Base-by-base conservation (phyloP, 2,888 invertebrate species). In the Adela reaumurella region DNA sequence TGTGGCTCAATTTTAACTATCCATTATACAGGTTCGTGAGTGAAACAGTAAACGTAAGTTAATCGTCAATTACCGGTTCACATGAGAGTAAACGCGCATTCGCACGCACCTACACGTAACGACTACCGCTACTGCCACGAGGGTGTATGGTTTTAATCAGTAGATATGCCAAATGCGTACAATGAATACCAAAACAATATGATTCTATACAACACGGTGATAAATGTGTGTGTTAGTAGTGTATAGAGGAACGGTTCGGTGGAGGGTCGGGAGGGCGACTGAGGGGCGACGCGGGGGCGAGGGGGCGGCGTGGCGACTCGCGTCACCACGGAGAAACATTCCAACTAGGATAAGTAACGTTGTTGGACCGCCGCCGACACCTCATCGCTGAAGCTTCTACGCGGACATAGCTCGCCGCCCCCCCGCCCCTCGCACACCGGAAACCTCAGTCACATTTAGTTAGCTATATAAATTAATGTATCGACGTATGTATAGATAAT, bases 401-500 rank as follows among this genome's bases (percentile, higher is more conserved):
- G n/a, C n/a, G n/a, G n/a, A n/a, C n/a, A n/a, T n/a, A n/a, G n/a
- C n/a, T n/a, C n/a, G n/a, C 24, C 24, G 24, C 24, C 24, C 24
- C 24, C 24, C 24, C 24, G 24, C 5, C 24, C 24, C 24, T 24
- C 24, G 5, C 24, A 8, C 24, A 24, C 24, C 24, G 24, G n/a
- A n/a, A n/a, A n/a, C 24, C 24, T 24, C 24, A 6, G 24, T 24
- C 57, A 68, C 62, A 67, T 67, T 59, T 73, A 71, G 73, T 65
- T 72, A 73, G 72, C 65, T 67, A 62, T 67, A 65, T 70, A 67
- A 65, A 29, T 65, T 66, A 64, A 65, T 65, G 62, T 65, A 58
- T 63, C 62, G 50, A 62, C 67, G 65, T 71, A 70, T 63, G 63
- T 69, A 68, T 73, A 74, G 71, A 67, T 74, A 71, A 71, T 71